Evolutionary conservation across 1,140 invertebrate species (phyloP), one percentile per base, ranked within the genome.

Genomic region (Meloidogyne floridensis): DNA sequence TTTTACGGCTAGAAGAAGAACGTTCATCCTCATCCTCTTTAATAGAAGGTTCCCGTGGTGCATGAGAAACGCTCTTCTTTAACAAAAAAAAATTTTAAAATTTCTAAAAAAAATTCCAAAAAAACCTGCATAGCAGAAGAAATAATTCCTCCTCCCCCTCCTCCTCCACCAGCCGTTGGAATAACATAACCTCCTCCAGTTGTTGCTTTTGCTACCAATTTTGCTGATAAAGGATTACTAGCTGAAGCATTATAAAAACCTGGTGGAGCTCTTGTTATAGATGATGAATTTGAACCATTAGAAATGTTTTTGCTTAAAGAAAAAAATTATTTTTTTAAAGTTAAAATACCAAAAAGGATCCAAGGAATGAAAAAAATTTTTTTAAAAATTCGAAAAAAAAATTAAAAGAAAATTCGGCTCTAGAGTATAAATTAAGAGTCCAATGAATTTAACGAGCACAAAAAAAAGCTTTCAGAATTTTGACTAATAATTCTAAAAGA

Each of bases 11-110:
- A 0, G 59, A 65, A 18, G 15, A 76, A 65, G 65, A 85, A 84
- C 51, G 83, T 72, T 90, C 86, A 59, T 90, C 87, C 2, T 90
- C 87, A 54, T 90, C 88, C 69, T 89, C 88, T 73, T 88, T 89
- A 53, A 89, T 89, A 10, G 87, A 85, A 6, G 88, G 88, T 71
- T 90, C 89, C 6, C 81, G 84, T 9, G 88, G 88, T 3, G 89
- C 86, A 70, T 89, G 89, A 2, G 88, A 89, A 20, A 87, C 84
- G 20, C 85, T 84, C 65, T 89, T 89, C 83, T 89, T 77, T 51
- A 89, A 69, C 18, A 74, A 18, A 15, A 53, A 80, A 54, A 15
- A 42, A 20, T 75, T 32, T 42, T 15, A 59, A 42, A 11, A 18
- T 76, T 76, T 13, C 10, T 2, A 20, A 51, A 76, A 76, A 47